Base-by-base conservation (phyloP, 2,888 invertebrate species). In the Thysanoteuthis rhombus region DNA sequence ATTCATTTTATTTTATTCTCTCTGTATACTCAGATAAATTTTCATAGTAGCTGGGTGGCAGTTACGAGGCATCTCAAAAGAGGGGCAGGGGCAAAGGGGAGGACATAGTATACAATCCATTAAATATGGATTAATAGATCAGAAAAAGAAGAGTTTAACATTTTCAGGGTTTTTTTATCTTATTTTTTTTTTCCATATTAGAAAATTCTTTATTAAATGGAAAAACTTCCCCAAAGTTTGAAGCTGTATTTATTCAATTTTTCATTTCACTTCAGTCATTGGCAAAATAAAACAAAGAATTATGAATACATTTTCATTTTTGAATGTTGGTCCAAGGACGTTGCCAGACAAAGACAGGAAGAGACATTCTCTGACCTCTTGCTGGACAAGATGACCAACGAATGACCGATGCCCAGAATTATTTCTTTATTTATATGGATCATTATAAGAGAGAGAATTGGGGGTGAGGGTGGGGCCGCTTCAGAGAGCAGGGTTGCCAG, bases 161-260 rank as follows among this genome's bases (percentile, higher is more conserved):
- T 19, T 47, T 19, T 52, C 5, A 52, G 6, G 25, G 25, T 25
- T 4, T 75, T 58, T 32, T 32, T 58, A 25, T 58, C 5, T 25
- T 58, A 25, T 58, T 58, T 32, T 25, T 58, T 28, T 58, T 75
- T 75, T 75, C 75, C 75, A n/a, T 75, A 75, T 36, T 75, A 75
- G n/a, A 75, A 75, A 75, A 75, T 32, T 45, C 45, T 58, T 58
- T 58, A 58, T n/a, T 16, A 75, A 52, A 75, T n/a, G n/a, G n/a
- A 75, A 75, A 75, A 75, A 75, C n/a, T n/a, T 75, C 16, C 75
- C 58, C 28, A 32, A 58, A 58, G 10, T 75, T 36, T 75, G 75
- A 75, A 75, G n/a, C n/a, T 75, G n/a, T 75, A 52, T 75, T 75
- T n/a, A n/a, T 75, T 75, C 75, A 75, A 75, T 75, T 75, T 75